A percentile compares a stretch with the other conserved stretches of the same genome.
Conservation (phyloP, 2,888 invertebrate species). For the Platynereis dumerilii region DNA sequence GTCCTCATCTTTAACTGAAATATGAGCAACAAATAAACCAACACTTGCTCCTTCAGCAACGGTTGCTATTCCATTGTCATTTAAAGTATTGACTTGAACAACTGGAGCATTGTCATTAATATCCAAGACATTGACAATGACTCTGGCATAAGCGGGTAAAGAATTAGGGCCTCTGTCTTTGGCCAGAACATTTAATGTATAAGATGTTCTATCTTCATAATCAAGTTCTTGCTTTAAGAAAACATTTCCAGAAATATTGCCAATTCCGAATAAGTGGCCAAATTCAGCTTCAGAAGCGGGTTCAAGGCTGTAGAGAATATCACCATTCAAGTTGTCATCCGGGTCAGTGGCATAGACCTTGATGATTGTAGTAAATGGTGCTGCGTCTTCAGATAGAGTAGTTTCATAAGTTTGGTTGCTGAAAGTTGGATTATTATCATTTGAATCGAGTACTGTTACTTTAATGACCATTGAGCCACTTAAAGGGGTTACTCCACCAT, state of each 20-base stretch:
- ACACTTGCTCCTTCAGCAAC: slow-evolving; percentile 27
- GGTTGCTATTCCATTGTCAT: slow-evolving; percentile 21
- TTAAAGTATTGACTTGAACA: slow-evolving; percentile 29
- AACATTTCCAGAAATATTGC: slow-evolving; percentile 26
- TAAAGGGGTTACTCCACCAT: slow-evolving; percentile 32
- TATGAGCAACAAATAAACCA: slow-evolving; percentile 19
- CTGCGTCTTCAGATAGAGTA: slow-evolving; percentile 26
- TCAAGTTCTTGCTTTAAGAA: slow-evolving; percentile 12
- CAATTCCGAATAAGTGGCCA: slow-evolving; percentile 24
- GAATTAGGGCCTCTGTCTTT: slow-evolving; percentile 25
- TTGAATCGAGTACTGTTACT: slow-evolving; percentile 33
- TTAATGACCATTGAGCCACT: slow-evolving; percentile 29
- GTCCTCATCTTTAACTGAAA: slow-evolving; percentile 18
- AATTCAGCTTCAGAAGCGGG: slow-evolving; percentile 1
- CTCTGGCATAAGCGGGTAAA: slow-evolving; percentile 24
- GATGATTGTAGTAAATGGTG: slow-evolving; percentile 26
- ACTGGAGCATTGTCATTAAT: slow-evolving; percentile 36
- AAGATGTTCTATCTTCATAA: slow-evolving; percentile 11
- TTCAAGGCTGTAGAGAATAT: slow-evolving; percentile 24
- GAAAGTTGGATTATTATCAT: slow-evolving; percentile 50
- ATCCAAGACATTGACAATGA: slow-evolving; percentile 30
- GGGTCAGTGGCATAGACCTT: slow-evolving; percentile 29
- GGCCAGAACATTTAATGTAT: slow-evolving; percentile 27
- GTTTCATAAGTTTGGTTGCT: slow-evolving; percentile 22
- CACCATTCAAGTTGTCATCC: slow-evolving; percentile 27